Base-by-base conservation (phyloP, 1,140 invertebrate genomes). In the Drosophila kurseongensis region DNA sequence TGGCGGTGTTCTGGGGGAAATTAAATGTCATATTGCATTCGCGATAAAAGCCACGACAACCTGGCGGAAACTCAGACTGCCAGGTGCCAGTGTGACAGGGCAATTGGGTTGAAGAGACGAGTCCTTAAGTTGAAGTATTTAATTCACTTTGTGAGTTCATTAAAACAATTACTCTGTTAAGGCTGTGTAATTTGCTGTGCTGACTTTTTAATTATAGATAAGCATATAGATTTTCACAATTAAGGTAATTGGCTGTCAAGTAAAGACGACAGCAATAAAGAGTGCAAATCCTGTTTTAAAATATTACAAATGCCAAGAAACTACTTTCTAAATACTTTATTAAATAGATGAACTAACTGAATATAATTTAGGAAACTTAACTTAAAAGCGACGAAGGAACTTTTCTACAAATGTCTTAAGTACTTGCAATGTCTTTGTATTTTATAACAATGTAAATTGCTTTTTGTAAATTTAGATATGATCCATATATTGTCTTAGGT, bases 1-100 rank as follows among this genome's bases (percentile, higher is more conserved):
- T 57, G 44, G 32, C 35, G 47, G 23, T 42, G 48, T 59, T 65
- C 51, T 35, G 38, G 42, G 29, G 75, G 74, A 77, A 77, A 77
- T 77, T 68, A 69, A 77, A 78, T 56, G 74, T 71, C 74, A 78
- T 57, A 77, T 62, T 77, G 74, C 65, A 69, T 62, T 76, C 13
- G 44, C 41, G 36, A 40, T 47, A 69, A 47, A 41, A 69, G 65
- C 18, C 45, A 23, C n/a, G 29, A 9, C 47, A 35, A 55, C 4
- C 38, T 45, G 40, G 41, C 51, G 41, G 51, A 9, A 63, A 55
- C 29, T 44, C 40, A 16, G 50, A 13, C 48, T 36, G 48, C 29
- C n/a, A 32, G 29, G 5, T 50, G 48, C 16, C 50, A 60, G 18
- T 14, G 55, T 63, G 38, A 44, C 61, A 51, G 61, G 57, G 38